These are phyloP conservation scores for Sebastes wilsoni DNA, from an alignment of 2,797 vertebrate species.

Conservation along the genomic window DNA sequence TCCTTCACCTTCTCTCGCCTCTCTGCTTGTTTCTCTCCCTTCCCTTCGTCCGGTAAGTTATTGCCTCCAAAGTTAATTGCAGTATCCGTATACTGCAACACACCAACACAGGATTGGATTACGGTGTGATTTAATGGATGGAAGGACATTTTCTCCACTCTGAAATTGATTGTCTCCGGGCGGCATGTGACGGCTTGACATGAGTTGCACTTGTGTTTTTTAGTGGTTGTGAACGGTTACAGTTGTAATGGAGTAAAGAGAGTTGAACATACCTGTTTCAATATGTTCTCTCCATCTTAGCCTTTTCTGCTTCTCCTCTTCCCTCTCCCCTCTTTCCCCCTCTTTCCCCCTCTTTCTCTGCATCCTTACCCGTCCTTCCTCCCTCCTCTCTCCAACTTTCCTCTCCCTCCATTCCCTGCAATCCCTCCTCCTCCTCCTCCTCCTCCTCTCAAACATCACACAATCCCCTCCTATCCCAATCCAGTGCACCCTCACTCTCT, in stretches of 20 bases:
- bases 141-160: constrained; percentile 43
- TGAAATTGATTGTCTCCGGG: constrained; percentile 42
- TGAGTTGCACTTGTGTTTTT: constrained; percentile 19
- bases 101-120: constrained; percentile 43
- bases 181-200: constrained; percentile 14
- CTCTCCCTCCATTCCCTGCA: constrained; percentile 41
- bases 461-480: constrained; percentile 74
- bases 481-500: constrained; percentile 57
- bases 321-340: background rate
- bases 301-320: background rate
- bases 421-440: constrained; percentile 52
- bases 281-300: background rate
- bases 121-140: constrained; percentile 51
- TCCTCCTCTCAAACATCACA: constrained; percentile 64
- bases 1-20: background rate
- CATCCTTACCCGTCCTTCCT: background rate
- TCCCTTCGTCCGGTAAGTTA: constrained; percentile 24
- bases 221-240: constrained; percentile 15
- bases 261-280: background rate
- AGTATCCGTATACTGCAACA: constrained; percentile 32
- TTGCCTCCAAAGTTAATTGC: constrained; percentile 50
- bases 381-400: constrained; percentile 45
- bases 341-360: background rate
- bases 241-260: background rate
- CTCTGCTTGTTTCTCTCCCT: background rate